Conservation (phyloP, 2,888 invertebrate genomes). For the Allophyes oxyacanthae region DNA sequence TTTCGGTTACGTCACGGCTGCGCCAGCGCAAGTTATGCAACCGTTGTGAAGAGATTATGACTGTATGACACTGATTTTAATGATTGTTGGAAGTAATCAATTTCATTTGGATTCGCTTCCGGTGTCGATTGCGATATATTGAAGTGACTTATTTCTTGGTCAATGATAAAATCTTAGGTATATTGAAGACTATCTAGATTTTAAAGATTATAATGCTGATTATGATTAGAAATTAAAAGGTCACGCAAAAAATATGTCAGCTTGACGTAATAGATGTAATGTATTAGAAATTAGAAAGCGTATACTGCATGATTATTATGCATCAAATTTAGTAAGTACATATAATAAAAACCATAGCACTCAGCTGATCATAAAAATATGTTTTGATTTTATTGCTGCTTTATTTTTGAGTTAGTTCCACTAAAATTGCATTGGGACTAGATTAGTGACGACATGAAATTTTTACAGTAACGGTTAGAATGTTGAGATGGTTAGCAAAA, state of each 20-base stretch:
- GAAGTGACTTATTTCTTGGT: slow-evolving; percentile 38
- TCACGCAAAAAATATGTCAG: slow-evolving; percentile 6
- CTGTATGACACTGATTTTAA: slow-evolving; percentile 85
- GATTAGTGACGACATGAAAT: slow-evolving; percentile 37
- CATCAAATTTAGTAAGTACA: slow-evolving; percentile 19
- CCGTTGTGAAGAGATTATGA: slow-evolving; percentile 79
- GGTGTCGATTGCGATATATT: slow-evolving; percentile 59
- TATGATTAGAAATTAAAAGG: slow-evolving; percentile 15
- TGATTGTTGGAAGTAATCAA: slow-evolving; percentile 81
- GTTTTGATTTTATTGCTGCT: slow-evolving; percentile 26
- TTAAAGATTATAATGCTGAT: neutral
- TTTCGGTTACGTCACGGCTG: slow-evolving; percentile 84
- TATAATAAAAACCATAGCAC: slow-evolving; percentile 30
- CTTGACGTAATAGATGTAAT: slow-evolving; percentile 33
- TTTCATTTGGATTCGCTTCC: slow-evolving; percentile 75
- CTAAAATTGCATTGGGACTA: slow-evolving; percentile 30
- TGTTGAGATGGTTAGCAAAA: slow-evolving; percentile 64
- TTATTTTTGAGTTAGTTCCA: slow-evolving; percentile 29
- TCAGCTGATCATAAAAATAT: slow-evolving; percentile 23
- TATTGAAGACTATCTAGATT: neutral
- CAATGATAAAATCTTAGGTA: slow-evolving; percentile 22
- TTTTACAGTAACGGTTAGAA: slow-evolving; percentile 40
- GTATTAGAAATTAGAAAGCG: slow-evolving; percentile 46
- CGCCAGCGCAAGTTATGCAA: slow-evolving; percentile 77
- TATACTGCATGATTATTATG: slow-evolving; percentile 15